Conservation (phyloP, 1,140 invertebrate genomes). For the Drosophila aff. region DNA sequence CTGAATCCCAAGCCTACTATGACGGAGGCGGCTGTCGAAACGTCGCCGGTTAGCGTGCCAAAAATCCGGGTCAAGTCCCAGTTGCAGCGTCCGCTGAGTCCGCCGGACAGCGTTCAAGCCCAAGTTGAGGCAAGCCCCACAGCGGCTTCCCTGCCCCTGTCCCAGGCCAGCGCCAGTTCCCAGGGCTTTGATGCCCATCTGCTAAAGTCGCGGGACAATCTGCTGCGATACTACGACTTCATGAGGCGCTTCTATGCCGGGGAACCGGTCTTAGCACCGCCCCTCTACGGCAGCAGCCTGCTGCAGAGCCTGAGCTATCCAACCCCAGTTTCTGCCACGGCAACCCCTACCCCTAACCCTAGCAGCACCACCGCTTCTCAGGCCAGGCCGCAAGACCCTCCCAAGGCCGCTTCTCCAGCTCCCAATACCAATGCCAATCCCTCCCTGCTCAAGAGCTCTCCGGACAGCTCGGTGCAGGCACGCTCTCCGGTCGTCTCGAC, state of each 20-base stretch:
- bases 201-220: slow-evolving; percentile 77
- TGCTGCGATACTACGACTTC: slow-evolving; percentile 79
- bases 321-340: slow-evolving; percentile 40
- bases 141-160: neutral
- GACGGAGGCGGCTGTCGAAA: slow-evolving; percentile 30
- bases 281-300: slow-evolving; percentile 73
- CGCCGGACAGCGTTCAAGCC: slow-evolving; percentile 20
- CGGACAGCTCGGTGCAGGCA: slow-evolving; percentile 49
- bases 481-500: slow-evolving; percentile 47
- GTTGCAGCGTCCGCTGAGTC: slow-evolving; percentile 77
- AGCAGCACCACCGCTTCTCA: slow-evolving; percentile 6
- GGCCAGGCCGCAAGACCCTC: slow-evolving; percentile 29
- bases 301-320: slow-evolving; percentile 72
- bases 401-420: slow-evolving; percentile 43
- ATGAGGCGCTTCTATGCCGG: slow-evolving; percentile 80
- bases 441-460: slow-evolving; percentile 52
- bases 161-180: slow-evolving; percentile 16
- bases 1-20: slow-evolving; percentile 5
- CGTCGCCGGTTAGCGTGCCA: slow-evolving; percentile 57
- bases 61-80: slow-evolving; percentile 76
- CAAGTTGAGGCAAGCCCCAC: slow-evolving; percentile 14
- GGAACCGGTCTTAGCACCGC: slow-evolving; percentile 78
- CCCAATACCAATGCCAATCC: slow-evolving; percentile 10
- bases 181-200: slow-evolving; percentile 64
- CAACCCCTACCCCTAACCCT: slow-evolving; percentile 24